Base-by-base conservation (phyloP, 1,140 invertebrate genomes). In the Grapholita molesta region DNA sequence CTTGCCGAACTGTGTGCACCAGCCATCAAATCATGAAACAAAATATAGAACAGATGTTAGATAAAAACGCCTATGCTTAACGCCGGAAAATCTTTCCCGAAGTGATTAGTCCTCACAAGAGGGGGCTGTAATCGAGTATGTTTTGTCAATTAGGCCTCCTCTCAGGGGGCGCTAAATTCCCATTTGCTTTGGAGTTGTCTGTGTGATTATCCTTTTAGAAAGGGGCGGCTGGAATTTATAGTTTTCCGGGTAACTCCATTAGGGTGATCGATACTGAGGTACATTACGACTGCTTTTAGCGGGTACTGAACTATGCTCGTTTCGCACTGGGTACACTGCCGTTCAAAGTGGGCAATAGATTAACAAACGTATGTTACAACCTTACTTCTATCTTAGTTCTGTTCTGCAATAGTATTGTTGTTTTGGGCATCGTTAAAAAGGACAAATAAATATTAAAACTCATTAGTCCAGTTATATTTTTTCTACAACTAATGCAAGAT, bases 201-300 rank as follows among this genome's bases (percentile, higher is more conserved):
- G 74, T 76, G 76, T 80, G 81, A 84, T 83, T 84, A 80, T 80
- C 76, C 77, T 83, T 80, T 83, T 83, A 82, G 76, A 77, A 83
- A 74, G 79, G 80, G 76, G 69, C 65, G 57, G 64, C 57, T 65
- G 61, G 71, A 81, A 84, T 84, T 85, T 85, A 85, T 85, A 80
- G 77, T 82, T 84, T 77, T 81, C 76, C 75, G 74, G 80, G 78
- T 82, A 74, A 76, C 70, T 76, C 78, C 76, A 78, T 85, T 80
- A 85, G 77, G 69, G 67, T 66, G 72, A 70, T 76, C 71, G 68
- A 72, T 70, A 42, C 69, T 15, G 18, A 65, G 64, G 30, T 65
- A 65, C 18, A 38, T 65, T 65, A 65, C 12, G 30, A 35, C 9
- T 65, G 64, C 30, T 33, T 65, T 65, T 65, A 65, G 32, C 64